A percentile compares a stretch with the other conserved stretches of the same genome.
These are phyloP conservation scores for Amaurobius ferox DNA, from an alignment of 2,888 invertebrate genomes.

Conservation along the genomic window DNA sequence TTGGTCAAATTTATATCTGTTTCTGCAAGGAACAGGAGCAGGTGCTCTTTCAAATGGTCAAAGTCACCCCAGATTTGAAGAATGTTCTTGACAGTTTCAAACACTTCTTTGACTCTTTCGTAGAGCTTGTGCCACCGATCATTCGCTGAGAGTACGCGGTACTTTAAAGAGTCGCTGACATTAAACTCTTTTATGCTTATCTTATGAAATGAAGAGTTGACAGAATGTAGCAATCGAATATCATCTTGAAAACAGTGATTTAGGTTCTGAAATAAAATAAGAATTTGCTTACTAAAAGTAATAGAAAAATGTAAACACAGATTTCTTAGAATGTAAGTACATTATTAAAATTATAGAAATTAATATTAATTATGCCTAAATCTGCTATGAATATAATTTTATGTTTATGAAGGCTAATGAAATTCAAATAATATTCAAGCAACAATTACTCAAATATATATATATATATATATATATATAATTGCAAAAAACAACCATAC, in stretches of 20 bases:
- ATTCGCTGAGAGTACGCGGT: slow-evolving; percentile 27
- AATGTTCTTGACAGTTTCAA: slow-evolving; percentile 20
- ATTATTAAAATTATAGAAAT: too few species aligned
- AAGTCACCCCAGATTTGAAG: slow-evolving; percentile 66
- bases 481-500: too few species aligned
- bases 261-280: slow-evolving; percentile 43
- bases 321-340: too few species aligned
- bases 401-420: too few species aligned
- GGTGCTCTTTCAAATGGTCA: slow-evolving; percentile 38
- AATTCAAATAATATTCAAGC: too few species aligned
- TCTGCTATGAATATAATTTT: too few species aligned
- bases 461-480: too few species aligned
- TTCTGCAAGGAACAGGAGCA: slow-evolving; percentile 67
- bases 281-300: background rate
- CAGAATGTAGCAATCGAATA: slow-evolving; percentile 35
- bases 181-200: slow-evolving; percentile 24
- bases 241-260: slow-evolving; percentile 64
- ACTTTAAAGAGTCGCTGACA: slow-evolving; percentile 25
- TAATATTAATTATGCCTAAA: too few species aligned
- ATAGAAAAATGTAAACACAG: too few species aligned
- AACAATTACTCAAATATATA: too few species aligned
- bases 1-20: slow-evolving; percentile 47
- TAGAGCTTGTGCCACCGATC: slow-evolving; percentile 55
- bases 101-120: slow-evolving; percentile 30
- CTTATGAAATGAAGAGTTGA: slow-evolving; percentile 38